Evolutionary conservation across 2,888 invertebrate genomes (phyloP).

Genomic region (Polydrusus tereticollis): DNA sequence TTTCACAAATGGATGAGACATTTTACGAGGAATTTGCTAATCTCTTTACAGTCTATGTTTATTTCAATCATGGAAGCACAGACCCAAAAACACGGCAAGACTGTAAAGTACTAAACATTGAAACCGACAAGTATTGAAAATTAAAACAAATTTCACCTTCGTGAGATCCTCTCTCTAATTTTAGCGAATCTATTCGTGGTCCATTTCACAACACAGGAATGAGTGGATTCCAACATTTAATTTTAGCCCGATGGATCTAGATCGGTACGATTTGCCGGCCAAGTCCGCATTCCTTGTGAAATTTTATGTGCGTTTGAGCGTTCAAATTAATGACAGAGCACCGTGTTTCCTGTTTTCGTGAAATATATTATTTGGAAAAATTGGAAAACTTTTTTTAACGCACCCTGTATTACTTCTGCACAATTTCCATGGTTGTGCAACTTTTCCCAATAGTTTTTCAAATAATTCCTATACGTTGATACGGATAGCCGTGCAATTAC

Average conservation of each 20-base stretch:
- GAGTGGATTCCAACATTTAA: constrained; percentile 32
- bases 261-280: constrained; percentile 32
- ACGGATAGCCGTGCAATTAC: too few relatives aligned
- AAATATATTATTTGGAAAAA: too few relatives aligned
- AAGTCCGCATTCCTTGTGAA: constrained; percentile 38
- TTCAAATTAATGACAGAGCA: background rate
- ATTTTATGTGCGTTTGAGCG: constrained; percentile 9
- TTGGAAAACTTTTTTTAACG: too few relatives aligned
- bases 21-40: background rate
- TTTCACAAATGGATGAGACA: background rate
- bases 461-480: too few relatives aligned
- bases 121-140: constrained; percentile 2
- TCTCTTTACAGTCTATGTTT: background rate
- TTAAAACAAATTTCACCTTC: constrained; percentile 17
- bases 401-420: too few relatives aligned
- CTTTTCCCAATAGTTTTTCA: background rate
- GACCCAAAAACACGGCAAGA: background rate
- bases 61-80: background rate
- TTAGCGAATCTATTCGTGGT: constrained; percentile 36
- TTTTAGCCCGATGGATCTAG: constrained; percentile 31
- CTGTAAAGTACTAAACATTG: background rate
- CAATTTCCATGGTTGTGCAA: background rate
- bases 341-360: background rate
- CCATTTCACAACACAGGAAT: constrained; percentile 35
- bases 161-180: constrained; percentile 23